Conservation (phyloP, 2,888 invertebrate genomes). For the Morpho helenor region DNA sequence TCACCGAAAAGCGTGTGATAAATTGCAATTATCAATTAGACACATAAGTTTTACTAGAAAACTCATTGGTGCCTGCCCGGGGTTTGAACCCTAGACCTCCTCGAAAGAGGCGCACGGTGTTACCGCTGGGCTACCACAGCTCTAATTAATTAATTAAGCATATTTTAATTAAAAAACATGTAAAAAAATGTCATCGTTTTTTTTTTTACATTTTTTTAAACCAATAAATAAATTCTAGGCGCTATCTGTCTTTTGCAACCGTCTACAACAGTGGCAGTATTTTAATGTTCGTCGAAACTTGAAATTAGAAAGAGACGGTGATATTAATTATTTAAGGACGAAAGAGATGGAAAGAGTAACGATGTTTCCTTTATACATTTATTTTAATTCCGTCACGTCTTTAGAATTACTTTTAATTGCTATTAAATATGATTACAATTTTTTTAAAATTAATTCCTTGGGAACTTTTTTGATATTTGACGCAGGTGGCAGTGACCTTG, state of each 20-base stretch:
- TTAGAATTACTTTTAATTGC: constrained; percentile 25
- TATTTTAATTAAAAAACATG: neutral
- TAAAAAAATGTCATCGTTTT: neutral
- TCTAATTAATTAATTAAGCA: neutral
- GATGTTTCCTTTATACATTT: constrained; percentile 45
- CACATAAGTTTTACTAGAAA: no score
- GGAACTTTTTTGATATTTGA: constrained; percentile 5
- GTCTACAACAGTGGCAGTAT: constrained; percentile 40
- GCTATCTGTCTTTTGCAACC: constrained; percentile 20
- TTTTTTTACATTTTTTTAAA: no score
- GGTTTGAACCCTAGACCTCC: no score
- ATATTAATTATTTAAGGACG: constrained; percentile 14
- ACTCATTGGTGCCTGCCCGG: no score
- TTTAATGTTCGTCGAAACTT: constrained; percentile 51
- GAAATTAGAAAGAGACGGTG: constrained; percentile 41
- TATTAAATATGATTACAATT: constrained; percentile 5
- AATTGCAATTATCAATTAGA: no score
- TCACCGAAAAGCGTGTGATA: no score
- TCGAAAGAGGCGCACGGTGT: no score
- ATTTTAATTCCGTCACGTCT: constrained; percentile 39
- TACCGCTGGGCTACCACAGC: no score
- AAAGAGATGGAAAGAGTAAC: constrained; percentile 27
- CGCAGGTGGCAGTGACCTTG: no score
- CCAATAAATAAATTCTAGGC: neutral
- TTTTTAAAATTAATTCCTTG: constrained; percentile 4